A percentile compares a stretch with the other conserved stretches of the same genome.
phyloP scores from a whole-genome alignment of 2,113 vertebrate genomes.

The Daboia siamensis region DNA sequence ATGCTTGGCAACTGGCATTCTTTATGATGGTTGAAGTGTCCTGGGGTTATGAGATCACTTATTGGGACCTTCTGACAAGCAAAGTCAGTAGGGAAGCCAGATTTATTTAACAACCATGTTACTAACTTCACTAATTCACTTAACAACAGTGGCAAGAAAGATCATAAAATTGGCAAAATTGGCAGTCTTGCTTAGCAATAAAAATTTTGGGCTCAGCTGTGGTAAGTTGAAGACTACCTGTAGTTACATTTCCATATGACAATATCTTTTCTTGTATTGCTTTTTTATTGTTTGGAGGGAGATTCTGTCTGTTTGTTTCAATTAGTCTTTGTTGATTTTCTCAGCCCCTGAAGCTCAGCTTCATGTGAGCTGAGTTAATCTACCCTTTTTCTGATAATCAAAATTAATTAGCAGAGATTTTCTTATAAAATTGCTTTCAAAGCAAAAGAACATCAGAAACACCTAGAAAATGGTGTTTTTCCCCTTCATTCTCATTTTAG shows the following conservation, averaged over 20 bases:
- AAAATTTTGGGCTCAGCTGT: background rate
- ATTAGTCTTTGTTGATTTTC: background rate
- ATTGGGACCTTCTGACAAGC: too few species aligned
- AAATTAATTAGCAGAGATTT: constrained; percentile 18
- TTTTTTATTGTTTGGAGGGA: too few species aligned
- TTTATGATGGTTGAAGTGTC: too few species aligned
- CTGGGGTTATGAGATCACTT: too few species aligned
- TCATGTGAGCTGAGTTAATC: background rate
- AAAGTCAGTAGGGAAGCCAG: background rate
- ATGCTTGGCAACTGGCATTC: too few species aligned
- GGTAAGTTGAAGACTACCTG: background rate
- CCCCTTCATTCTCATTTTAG: background rate
- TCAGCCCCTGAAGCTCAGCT: background rate
- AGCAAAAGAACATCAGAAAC: background rate
- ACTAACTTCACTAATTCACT: background rate
- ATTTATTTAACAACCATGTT: background rate
- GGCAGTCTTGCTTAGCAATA: background rate
- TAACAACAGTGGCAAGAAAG: background rate
- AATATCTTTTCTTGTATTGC: background rate
- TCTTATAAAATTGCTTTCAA: background rate
- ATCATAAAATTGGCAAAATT: background rate
- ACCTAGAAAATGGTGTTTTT: background rate
- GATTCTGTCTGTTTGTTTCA: background rate
- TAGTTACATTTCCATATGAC: background rate
- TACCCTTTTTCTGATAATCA: constrained; percentile 10